phyloP scores from a whole-genome alignment of 2,888 invertebrate species.

The Amphiduros pacificus region DNA sequence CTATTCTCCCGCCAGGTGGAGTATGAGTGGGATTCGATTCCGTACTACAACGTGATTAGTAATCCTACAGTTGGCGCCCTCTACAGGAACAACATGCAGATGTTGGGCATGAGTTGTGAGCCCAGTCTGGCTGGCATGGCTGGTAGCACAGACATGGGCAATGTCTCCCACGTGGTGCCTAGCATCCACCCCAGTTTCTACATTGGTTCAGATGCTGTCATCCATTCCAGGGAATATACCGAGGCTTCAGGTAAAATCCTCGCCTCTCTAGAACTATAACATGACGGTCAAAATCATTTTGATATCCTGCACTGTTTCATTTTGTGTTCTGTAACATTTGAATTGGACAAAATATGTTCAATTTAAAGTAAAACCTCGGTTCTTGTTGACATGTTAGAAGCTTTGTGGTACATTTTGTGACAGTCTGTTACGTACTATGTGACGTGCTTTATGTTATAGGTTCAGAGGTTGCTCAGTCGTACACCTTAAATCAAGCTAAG shows the following conservation, averaged over 20 bases:
- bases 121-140: neutral
- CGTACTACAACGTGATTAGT: constrained; percentile 44
- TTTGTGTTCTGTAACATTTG: too few species aligned
- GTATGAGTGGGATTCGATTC: constrained; percentile 34
- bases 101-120: too few species aligned
- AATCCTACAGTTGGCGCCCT: constrained; percentile 40
- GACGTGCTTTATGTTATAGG: too few species aligned
- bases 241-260: constrained; percentile 31
- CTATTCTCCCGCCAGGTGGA: too few species aligned
- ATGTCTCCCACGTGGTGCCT: constrained; percentile 42
- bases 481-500: constrained; percentile 37
- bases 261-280: too few species aligned
- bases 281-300: too few species aligned
- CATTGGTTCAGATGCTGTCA: constrained; percentile 32
- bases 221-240: constrained; percentile 38
- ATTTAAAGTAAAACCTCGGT: too few species aligned
- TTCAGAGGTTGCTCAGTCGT: constrained; percentile 17
- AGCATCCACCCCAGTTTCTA: constrained; percentile 38
- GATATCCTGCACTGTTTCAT: too few species aligned
- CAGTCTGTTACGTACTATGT: too few species aligned
- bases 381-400: too few species aligned
- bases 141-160: constrained; percentile 45
- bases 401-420: too few species aligned
- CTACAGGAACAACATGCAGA: constrained; percentile 10
- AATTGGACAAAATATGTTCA: too few species aligned